phyloP scores from a whole-genome alignment of 2,113 vertebrate species.

The Chrysochloris asiatica region DNA sequence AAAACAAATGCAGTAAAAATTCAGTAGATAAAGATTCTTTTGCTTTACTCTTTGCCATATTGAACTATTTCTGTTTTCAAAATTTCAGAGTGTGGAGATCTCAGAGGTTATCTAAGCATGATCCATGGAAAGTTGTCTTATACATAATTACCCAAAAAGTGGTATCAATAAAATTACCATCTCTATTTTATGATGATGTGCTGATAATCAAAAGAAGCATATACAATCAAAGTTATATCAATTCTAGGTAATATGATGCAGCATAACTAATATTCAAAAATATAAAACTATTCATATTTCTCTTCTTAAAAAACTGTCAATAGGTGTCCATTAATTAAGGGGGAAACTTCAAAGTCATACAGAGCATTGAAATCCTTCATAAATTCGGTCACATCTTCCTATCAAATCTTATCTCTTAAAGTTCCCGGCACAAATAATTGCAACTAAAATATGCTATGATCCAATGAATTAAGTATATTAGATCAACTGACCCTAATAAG shows the following conservation, averaged over 20 bases:
- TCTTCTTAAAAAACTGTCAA: neutral
- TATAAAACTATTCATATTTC: neutral
- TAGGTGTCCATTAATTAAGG: neutral
- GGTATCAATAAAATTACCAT: neutral
- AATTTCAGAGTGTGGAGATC: neutral
- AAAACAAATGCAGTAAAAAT: neutral
- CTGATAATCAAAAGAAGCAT: neutral
- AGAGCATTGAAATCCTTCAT: neutral
- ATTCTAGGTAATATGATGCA: neutral
- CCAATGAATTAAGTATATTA: rapidly evolving
- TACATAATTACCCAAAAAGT: too few species aligned
- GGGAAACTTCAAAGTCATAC: neutral
- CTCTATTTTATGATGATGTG: neutral
- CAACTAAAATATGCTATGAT: rapidly evolving
- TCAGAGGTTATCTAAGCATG: rapidly evolving
- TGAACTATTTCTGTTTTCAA: neutral
- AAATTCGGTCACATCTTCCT: neutral
- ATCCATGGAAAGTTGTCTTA: neutral
- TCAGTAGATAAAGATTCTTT: neutral
- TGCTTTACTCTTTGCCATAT: neutral
- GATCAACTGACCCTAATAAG: rapidly evolving
- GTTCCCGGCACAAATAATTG: rapidly evolving
- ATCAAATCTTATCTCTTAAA: rapidly evolving
- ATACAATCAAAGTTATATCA: neutral
- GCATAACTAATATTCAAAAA: neutral